Percentiles rank a stretch among this genome's conserved stretches.
These are phyloP conservation scores for Mobula birostris DNA, from an alignment of 2,113 vertebrate species.

Conservation along the genomic window DNA sequence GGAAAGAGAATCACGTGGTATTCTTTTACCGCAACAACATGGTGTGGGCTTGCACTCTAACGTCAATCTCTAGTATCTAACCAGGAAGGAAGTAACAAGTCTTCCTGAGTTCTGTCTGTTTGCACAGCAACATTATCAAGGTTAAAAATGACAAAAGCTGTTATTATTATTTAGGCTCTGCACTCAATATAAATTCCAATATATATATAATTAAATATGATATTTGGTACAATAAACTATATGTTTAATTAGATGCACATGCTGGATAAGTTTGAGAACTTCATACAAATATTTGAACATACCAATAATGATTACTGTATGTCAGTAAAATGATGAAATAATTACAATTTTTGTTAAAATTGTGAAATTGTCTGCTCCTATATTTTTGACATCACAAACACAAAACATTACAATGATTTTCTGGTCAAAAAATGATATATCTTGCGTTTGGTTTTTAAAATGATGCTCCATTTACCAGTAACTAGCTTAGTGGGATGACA, in stretches of 20 bases:
- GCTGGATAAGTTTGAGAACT: background rate
- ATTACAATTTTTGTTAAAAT: background rate
- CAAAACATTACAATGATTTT: background rate
- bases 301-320: background rate
- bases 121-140: background rate
- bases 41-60: background rate
- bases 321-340: background rate
- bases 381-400: background rate
- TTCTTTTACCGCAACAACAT: background rate
- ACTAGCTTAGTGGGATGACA: background rate
- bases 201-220: background rate
- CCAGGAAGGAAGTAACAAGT: slow-evolving; percentile 19
- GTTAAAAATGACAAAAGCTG: background rate
- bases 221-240: background rate
- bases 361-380: background rate
- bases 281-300: background rate
- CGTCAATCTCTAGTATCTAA: background rate
- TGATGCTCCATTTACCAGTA: background rate
- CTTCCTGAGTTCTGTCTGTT: background rate
- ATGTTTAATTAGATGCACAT: background rate
- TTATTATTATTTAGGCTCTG: background rate
- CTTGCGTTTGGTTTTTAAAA: too few species aligned
- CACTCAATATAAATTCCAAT: background rate
- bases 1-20: slow-evolving; percentile 5
- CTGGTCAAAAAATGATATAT: background rate